Evolutionary conservation across 2,797 vertebrate species (phyloP).

Genomic region (Pogonophryne albipinna): DNA sequence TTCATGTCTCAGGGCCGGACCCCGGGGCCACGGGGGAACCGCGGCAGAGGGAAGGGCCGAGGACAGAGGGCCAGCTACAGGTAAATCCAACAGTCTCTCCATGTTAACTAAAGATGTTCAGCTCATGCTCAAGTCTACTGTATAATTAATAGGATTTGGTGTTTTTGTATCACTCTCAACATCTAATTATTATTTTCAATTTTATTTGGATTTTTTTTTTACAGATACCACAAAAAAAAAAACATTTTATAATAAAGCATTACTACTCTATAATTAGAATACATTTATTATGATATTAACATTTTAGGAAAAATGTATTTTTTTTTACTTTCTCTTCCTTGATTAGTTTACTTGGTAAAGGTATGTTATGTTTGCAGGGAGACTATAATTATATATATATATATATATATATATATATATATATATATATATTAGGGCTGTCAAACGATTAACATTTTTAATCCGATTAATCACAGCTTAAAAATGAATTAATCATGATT

Average conservation of each 20-base stretch:
- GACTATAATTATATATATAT: not conserved
- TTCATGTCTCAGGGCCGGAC: constrained; percentile 85
- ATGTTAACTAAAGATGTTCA: not conserved
- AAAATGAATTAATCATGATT: no score
- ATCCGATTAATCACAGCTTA: no score
- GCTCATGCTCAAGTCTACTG: not conserved
- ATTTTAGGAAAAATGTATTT: no score
- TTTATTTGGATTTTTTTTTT: no score
- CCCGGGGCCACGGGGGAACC: constrained; percentile 75
- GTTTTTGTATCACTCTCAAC: not conserved
- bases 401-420: not conserved
- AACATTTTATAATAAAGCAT: no score
- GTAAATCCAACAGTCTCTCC: constrained; percentile 66
- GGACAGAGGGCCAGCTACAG: constrained; percentile 88
- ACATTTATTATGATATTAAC: no score
- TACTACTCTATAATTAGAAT: no score
- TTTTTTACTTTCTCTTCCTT: not conserved
- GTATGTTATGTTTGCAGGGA: not conserved
- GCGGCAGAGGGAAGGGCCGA: constrained; percentile 72
- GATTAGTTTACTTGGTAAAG: not conserved
- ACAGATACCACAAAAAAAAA: no score
- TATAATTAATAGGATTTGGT: not conserved
- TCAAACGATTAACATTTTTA: no score
- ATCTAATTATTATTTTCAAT: not conserved
- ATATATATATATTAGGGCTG: no score